Base-by-base conservation (phyloP, 2,113 vertebrate genomes). In the Tupaia chinensis region DNA sequence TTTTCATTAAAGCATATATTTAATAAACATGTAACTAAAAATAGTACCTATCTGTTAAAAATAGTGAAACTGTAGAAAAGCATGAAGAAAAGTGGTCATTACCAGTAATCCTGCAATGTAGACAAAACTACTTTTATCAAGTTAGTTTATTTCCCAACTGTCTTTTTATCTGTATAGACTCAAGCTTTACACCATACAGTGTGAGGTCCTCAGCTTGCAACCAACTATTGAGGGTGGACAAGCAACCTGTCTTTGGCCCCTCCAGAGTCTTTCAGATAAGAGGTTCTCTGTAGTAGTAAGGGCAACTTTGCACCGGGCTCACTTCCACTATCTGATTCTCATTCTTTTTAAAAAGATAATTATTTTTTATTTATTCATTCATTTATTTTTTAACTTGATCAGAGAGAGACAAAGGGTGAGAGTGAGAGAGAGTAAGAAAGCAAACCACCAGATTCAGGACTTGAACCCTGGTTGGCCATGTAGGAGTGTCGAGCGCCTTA, bases 1-100 rank as follows among this genome's bases (percentile, higher is more conserved):
- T 78, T 73, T 44, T 2, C 29, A 54, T 85, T 77, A 44, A 80
- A 87, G 7, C 87, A 12, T 0, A 63, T 53, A 58, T 87, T 92
- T 96, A 74, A 63, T 66, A 34, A 83, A 69, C 68, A 2, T 32
- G 0, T 87, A 60, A 81, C 73, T 56, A 81, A 66, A 92, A 65
- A 74, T 22, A 92, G 27, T 83, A 44, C 12, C 15, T 76, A 11
- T 69, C 13, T 92, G 32, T 44, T 88, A 19, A 89, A 91, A 90
- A 87, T 89, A 78, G 68, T 80, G 61, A 83, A 87, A 92, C 16
- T 83, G n/a, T 17, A 44, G 53, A 66, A 94, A 68, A 77, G 23
- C 25, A 60, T 34, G 17, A 78, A 63, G 66, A 78, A 61, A 88
- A 79, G 53, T n/a, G 7, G n/a, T 17, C 66, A n/a, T 32, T 7